These are phyloP conservation scores for Callaeas wilsoni DNA, from an alignment of 2,113 vertebrate species.

Conservation along the genomic window DNA sequence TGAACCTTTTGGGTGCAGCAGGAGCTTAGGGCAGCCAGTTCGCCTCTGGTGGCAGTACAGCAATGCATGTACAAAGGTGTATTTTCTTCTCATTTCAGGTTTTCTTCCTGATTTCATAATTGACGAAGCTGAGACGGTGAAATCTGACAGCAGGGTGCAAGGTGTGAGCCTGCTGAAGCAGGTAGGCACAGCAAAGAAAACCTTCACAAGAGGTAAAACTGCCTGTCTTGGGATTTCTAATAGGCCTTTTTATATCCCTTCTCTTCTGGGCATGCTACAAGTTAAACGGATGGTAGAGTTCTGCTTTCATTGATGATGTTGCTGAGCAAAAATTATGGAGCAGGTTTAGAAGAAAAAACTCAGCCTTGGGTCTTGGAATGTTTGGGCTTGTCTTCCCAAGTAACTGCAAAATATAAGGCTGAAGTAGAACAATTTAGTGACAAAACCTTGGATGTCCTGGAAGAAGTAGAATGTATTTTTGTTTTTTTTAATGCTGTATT, in stretches of 20 bases:
- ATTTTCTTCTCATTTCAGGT: conserved; percentile 65
- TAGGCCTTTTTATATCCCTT: neutral
- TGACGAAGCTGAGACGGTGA: conserved; percentile 17
- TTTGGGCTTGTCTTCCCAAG: neutral
- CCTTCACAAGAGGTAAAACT: neutral
- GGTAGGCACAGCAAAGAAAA: conserved; percentile 38
- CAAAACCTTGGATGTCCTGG: neutral
- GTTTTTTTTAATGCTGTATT: neutral
- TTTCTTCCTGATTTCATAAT: conserved; percentile 47
- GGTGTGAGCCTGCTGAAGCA: conserved; percentile 36
- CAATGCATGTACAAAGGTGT: neutral
- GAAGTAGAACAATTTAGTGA: neutral
- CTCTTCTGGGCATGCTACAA: neutral
- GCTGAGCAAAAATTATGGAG: neutral
- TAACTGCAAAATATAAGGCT: neutral
- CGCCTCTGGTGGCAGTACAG: neutral
- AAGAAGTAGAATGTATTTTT: neutral
- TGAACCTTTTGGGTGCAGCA: neutral
- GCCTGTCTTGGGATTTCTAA: neutral
- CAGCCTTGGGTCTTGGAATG: neutral
- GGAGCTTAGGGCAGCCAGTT: neutral
- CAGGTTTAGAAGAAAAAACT: neutral
- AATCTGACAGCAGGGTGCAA: neutral
- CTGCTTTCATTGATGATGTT: neutral
- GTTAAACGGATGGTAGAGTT: neutral